Base-by-base conservation (phyloP, 2,797 vertebrate species). In the Sebastes cheni region DNA sequence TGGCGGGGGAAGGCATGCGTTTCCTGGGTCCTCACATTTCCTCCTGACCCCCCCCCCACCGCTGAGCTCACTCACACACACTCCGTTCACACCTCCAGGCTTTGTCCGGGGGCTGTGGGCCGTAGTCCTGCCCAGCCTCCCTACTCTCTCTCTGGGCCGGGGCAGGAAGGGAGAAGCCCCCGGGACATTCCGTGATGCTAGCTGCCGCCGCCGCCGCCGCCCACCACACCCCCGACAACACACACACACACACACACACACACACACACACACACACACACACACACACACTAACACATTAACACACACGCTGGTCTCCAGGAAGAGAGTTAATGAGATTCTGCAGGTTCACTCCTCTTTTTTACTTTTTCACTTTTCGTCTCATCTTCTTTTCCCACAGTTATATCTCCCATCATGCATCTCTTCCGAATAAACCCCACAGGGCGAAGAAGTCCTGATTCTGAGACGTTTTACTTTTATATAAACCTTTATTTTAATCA, bases 141-240 rank as follows among this genome's bases (percentile, higher is more conserved):
- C 76, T 22, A 89, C 93, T 93, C 95, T 85, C 85, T 90, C 86
- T 86, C 89, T 82, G 86, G 83, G 88, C 22, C 55, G 70, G 56
- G 90, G 91, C 96, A 96, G 96, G 96, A 97, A 96, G 95, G 95
- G 95, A 80, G 89, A 90, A 93, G 72, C 82, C 84, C 88, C 95
- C 93, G 94, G 93, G 93, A 96, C 96, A 97, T 99, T 98, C 98
- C 97, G 97, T 97, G 94, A 96, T 96, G 97, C 97, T 97, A 97
- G 97, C 95, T 76, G 52, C 86, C 59, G 32, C 83, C 82, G 54
- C 77, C 72, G 60, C 39, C 6, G 2, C 46, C 34, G 23, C 23
- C 23, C 25, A 23, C 56, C 75, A 67, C 67, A 77, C 85, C 77
- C 88, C 68, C 66, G 7, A 22, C 75, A 25, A 75, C 58, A 79